Base-by-base conservation (phyloP, 2,113 vertebrate genomes). In the Synchiropus splendidus region DNA sequence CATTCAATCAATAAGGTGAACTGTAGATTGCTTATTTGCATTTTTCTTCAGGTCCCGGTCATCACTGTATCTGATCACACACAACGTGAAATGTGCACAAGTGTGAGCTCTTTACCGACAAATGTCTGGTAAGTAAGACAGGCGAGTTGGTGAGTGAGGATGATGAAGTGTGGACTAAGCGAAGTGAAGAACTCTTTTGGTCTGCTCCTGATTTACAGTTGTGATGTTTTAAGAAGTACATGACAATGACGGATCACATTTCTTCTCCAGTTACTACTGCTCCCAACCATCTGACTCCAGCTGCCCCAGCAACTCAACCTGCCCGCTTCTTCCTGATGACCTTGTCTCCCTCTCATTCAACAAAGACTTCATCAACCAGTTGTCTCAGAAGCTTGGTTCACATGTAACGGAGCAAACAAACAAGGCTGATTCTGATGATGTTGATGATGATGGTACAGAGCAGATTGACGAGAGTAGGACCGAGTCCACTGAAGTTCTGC, bases 361-460 rank as follows among this genome's bases (percentile, higher is more conserved):
- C 75, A 78, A 87, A 58, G 88, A 92, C 74, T 93, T 95, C 57
- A 73, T 78, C 36, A 74, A 86, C 38, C 83, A 86, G 64, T 85
- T 98, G 49, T 89, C 88, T 52, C 72, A 77, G 4, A 81, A 57
- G 1, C 86, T 97, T 67, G 51, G 74, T 31, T 82, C 77, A 45
- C 67, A 78, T 27, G 37, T 86, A 6, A 76, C 75, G 63, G 67
- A 74, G 43, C 16, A 43, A 39, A 27, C 21, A 4, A 37, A 42
- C 12, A 6, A 5, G 16, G 42, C 21, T 13, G 14, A 31, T 2
- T 8, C 32, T 10, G 42, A 49, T 6, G 31, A 51, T 31, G 50
- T 45, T 13, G 16, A 31, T 10, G 42, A 49, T 6, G 31, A 51
- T 31, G 50, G 45, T 13, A 18, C 43, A 8, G 31, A 49, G 6